These are phyloP conservation scores for Enteromius paludinosus DNA, from an alignment of 2,797 vertebrate species.

Conservation along the genomic window DNA sequence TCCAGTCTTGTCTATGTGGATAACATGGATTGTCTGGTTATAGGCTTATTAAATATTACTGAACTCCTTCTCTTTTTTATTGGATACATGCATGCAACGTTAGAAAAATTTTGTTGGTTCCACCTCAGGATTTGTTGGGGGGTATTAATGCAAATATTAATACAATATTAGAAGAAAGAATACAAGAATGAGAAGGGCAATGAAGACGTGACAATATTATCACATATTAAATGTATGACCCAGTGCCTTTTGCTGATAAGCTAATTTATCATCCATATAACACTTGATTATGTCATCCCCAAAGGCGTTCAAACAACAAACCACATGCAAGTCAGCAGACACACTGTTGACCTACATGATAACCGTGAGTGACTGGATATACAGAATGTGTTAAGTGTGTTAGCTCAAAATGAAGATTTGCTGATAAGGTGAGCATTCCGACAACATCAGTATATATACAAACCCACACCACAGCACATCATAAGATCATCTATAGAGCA, in stretches of 20 bases:
- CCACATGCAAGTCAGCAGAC: conserved; percentile 23
- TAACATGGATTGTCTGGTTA: too few species aligned
- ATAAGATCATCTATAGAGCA: background rate
- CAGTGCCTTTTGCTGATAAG: conserved; percentile 19
- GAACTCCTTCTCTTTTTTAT: too few species aligned
- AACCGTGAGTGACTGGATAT: conserved; percentile 39
- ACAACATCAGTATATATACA: background rate
- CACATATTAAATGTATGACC: conserved; percentile 14
- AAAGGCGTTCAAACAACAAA: conserved; percentile 7
- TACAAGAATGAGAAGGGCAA: background rate
- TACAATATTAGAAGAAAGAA: background rate
- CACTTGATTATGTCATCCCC: conserved; percentile 12
- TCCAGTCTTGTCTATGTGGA: too few species aligned
- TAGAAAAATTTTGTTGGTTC: too few species aligned
- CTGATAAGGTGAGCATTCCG: conserved; percentile 11
- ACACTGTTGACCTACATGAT: conserved; percentile 37
- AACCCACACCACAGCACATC: background rate
- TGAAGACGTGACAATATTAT: background rate
- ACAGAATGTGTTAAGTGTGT: conserved; percentile 10
- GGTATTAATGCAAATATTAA: conserved; percentile 11
- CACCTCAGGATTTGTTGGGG: too few species aligned
- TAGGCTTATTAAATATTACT: too few species aligned
- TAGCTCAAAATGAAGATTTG: background rate
- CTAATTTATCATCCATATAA: conserved; percentile 12
- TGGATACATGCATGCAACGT: too few species aligned